phyloP scores from a whole-genome alignment of 2,113 vertebrate species.

The Hiodon tergisus region DNA sequence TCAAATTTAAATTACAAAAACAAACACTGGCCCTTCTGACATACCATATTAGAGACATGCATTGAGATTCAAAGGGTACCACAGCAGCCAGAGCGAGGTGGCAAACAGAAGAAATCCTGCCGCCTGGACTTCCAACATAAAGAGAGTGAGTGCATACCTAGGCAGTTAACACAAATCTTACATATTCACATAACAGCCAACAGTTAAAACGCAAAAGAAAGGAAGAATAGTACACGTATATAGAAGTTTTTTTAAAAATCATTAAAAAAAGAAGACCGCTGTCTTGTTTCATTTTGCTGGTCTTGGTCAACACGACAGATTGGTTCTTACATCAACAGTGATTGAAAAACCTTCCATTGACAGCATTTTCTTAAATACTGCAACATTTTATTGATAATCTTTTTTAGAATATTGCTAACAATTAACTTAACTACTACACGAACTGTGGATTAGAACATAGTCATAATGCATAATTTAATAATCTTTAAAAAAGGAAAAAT shows the following conservation, averaged over 20 bases:
- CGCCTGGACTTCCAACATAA: too few relatives aligned
- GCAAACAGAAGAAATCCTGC: too few relatives aligned
- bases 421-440: constrained; percentile 27
- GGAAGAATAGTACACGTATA: constrained; percentile 15
- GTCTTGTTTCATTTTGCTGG: background rate
- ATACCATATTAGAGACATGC: background rate
- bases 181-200: constrained; percentile 28
- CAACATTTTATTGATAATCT: constrained; percentile 41
- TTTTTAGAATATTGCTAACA: constrained; percentile 49
- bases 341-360: constrained; percentile 24
- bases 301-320: constrained; percentile 3
- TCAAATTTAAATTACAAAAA: background rate
- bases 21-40: constrained; percentile 2
- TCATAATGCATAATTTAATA: constrained; percentile 22
- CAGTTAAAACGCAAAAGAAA: background rate
- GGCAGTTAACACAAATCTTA: constrained; percentile 25
- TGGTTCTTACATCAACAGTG: background rate
- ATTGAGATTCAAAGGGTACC: background rate
- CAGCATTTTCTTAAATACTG: constrained; percentile 32
- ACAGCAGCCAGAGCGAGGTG: background rate
- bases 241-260: constrained; percentile 28
- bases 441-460: constrained; percentile 17
- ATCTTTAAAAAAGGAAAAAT: constrained; percentile 30
- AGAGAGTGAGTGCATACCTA: too few relatives aligned
- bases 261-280: constrained; percentile 15